A percentile compares a stretch with the other conserved stretches of the same genome.
Conservation (phyloP, 2,113 vertebrate genomes). For the Odontophorus gujanensis region DNA sequence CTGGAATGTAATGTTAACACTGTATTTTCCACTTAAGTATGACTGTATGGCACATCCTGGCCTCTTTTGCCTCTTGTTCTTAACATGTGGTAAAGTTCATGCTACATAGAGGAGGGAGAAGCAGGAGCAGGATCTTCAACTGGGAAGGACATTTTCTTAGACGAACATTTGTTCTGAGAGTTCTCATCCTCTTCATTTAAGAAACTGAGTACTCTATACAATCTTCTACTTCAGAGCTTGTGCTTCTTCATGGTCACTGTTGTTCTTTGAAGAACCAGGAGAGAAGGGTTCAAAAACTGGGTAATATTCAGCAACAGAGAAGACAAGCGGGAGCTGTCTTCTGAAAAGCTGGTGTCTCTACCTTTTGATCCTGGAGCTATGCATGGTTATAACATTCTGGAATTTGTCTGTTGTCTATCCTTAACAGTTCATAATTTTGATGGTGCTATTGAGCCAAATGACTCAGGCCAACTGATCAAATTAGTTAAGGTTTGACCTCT, state of each 20-base stretch:
- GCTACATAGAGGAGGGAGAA: background rate
- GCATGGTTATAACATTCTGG: background rate
- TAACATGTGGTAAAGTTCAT: background rate
- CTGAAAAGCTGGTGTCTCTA: background rate
- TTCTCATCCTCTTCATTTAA: background rate
- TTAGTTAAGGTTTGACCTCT: background rate
- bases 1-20: background rate
- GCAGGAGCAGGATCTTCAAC: background rate
- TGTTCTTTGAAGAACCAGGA: background rate
- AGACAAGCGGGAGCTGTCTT: background rate
- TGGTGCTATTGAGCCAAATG: background rate
- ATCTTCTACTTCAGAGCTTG: background rate
- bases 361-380: background rate
- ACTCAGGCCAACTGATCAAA: background rate
- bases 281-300: rapidly evolving
- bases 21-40: background rate
- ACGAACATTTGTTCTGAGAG: background rate
- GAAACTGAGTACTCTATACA: background rate
- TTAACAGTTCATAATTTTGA: background rate
- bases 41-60: background rate
- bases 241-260: background rate
- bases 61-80: background rate
- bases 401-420: background rate
- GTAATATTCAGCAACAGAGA: background rate
- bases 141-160: background rate